Evolutionary conservation across 2,888 invertebrate species (phyloP), one percentile per base, ranked within the genome.

Genomic region (Limnephilus rhombicus): DNA sequence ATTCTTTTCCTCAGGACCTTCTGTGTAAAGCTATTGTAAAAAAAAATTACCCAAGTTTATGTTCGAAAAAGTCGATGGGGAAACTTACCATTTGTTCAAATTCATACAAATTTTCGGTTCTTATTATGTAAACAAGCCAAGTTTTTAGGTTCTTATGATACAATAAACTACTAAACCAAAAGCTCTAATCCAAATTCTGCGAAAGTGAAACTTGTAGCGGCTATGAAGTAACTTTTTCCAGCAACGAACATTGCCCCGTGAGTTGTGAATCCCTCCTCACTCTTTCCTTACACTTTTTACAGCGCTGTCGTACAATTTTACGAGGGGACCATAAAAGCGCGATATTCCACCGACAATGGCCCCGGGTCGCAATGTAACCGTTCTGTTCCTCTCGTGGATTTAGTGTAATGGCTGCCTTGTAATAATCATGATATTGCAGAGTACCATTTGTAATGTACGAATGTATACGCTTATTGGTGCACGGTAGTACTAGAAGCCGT

Each of bases 291-390:
- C 86, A 45, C 86, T 86, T 45, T 86, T 86, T 86, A 86, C 45
- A 45, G n/a, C 86, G 24, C 86, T 49, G 86, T 86, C 45, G 45
- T 86, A 86, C 86, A 41, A 41, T 86, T 86, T 86, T 86, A 45
- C 41, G 45, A 45, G 45, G 41, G 34, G 86, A 29, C 86, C 15
- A 86, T 86, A 86, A 86, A 86, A 86, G 41, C 45, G 86, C 86
- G 37, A 45, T 86, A 86, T 45, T 41, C 86, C 45, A 24, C 86
- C 86, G 45, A 86, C 86, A 86, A 86, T 86, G 86, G 86, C 86
- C 24, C 9, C 68, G 68, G 68, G 68, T 68, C 68, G 24, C 68
- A 2, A 68, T 68, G 68, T 68, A 68, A 68, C 68, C 24, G 68
- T 68, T 9, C 68, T 41, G 86, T 86, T 86, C 86, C 86, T 45